phyloP scores from a whole-genome alignment of 2,888 invertebrate genomes.

The Dichetophora obliterata region DNA sequence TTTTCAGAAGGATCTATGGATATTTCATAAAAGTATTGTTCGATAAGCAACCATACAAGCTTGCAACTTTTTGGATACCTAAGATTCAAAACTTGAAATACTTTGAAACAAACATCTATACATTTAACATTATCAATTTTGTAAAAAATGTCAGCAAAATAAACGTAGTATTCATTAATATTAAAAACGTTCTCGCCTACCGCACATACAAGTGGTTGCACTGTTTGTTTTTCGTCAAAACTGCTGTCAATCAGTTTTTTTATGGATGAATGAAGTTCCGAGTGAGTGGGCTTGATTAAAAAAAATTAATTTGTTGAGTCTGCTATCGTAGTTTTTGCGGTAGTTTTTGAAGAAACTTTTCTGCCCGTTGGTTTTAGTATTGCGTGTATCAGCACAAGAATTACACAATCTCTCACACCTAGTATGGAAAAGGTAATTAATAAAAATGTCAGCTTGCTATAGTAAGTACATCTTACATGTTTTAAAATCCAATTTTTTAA shows the following conservation, averaged over 20 bases:
- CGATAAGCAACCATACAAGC: not conserved
- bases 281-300: not conserved
- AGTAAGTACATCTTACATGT: not conserved
- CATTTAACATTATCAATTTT: not conserved
- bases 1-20: not conserved
- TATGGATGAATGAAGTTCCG: not conserved
- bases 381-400: not conserved
- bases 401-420: not conserved
- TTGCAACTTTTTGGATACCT: not conserved
- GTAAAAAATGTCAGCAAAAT: not conserved
- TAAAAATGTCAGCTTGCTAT: not conserved
- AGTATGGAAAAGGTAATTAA: not conserved
- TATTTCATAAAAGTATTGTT: not conserved
- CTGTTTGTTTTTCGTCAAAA: not conserved
- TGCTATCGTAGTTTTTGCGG: not conserved
- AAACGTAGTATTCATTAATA: not conserved
- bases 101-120: not conserved
- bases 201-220: not conserved
- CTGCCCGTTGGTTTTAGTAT: not conserved
- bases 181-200: not conserved
- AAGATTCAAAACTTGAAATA: not conserved
- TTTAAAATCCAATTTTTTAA: not conserved
- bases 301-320: not conserved
- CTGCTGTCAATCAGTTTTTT: not conserved
- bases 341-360: not conserved